A percentile compares a stretch with the other conserved stretches of the same genome.
Evolutionary conservation across 2,113 vertebrate species (phyloP).

Genomic region (Peromyscus polionotus): DNA sequence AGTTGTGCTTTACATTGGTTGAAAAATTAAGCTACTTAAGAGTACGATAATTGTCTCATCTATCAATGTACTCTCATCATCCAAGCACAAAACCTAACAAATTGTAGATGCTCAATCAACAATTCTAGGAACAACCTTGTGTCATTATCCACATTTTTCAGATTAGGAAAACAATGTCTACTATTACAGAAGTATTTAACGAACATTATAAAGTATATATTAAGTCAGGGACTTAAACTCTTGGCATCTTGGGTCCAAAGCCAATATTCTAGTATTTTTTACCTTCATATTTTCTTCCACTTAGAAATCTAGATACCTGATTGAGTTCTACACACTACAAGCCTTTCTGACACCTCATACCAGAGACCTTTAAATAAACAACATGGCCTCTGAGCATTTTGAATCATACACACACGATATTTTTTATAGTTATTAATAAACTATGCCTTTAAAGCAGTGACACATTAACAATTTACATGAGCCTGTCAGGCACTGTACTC

Average conservation of each 20-base stretch:
- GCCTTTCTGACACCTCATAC: not conserved
- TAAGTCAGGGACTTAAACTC: not conserved
- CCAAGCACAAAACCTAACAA: not conserved
- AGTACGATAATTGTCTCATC: not conserved
- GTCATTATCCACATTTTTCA: constrained; percentile 14
- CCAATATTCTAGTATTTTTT: not conserved
- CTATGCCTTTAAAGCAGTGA: not conserved
- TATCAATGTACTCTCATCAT: not conserved
- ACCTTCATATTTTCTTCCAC: not conserved
- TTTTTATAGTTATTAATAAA: constrained; percentile 56
- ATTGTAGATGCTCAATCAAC: not conserved
- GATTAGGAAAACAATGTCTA: not conserved
- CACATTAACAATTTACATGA: constrained; percentile 41
- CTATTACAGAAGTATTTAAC: not conserved
- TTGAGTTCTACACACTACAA: not conserved
- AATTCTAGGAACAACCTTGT: not conserved
- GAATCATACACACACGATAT: not conserved
- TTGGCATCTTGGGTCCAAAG: not conserved
- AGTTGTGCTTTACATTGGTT: constrained; percentile 12
- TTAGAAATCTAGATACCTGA: not conserved
- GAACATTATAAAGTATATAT: not conserved
- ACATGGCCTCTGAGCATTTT: not conserved
- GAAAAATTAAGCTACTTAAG: not conserved
- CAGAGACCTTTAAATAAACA: not conserved
- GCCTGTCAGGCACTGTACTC: not conserved